These are phyloP conservation scores for Odontamblyopus rebecca DNA, from an alignment of 2,797 vertebrate genomes.

Conservation along the genomic window DNA sequence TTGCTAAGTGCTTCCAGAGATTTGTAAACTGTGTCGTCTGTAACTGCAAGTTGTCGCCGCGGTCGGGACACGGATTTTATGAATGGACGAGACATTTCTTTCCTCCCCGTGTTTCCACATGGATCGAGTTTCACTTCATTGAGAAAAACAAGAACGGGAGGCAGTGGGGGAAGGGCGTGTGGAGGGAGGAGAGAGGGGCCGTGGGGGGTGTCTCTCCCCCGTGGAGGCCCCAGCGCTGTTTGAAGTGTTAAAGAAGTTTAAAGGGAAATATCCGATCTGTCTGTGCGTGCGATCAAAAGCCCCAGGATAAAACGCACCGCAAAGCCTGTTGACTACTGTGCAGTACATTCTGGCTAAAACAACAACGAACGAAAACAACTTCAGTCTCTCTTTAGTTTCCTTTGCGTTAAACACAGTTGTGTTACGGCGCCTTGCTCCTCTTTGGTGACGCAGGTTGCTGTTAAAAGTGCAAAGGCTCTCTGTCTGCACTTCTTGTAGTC, in stretches of 20 bases:
- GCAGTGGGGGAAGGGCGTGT: slow-evolving; percentile 46
- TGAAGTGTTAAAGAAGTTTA: slow-evolving; percentile 12
- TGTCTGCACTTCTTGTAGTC: not conserved
- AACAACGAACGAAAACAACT: not conserved
- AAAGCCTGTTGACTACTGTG: not conserved
- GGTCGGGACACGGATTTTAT: slow-evolving; percentile 63
- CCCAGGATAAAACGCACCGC: not conserved
- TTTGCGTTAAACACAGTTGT: not conserved
- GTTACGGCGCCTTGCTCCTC: not conserved
- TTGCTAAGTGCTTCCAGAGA: not conserved
- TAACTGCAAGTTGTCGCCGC: not conserved
- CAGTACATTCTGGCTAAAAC: not conserved
- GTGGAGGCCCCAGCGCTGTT: not conserved
- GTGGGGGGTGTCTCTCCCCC: slow-evolving; percentile 26
- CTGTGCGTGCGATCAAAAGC: not conserved
- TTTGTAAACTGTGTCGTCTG: slow-evolving; percentile 12
- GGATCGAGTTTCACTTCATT: slow-evolving; percentile 84
- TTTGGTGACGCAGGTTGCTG: not conserved
- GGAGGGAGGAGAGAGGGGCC: slow-evolving; percentile 19
- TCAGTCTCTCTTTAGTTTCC: not conserved
- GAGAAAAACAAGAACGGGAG: slow-evolving; percentile 78
- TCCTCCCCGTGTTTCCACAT: slow-evolving; percentile 51
- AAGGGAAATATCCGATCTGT: not conserved
- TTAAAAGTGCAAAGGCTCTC: not conserved
- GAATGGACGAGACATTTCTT: slow-evolving; percentile 70